Conservation (phyloP, 2,113 vertebrate species). For the Etheostoma spectabile region DNA sequence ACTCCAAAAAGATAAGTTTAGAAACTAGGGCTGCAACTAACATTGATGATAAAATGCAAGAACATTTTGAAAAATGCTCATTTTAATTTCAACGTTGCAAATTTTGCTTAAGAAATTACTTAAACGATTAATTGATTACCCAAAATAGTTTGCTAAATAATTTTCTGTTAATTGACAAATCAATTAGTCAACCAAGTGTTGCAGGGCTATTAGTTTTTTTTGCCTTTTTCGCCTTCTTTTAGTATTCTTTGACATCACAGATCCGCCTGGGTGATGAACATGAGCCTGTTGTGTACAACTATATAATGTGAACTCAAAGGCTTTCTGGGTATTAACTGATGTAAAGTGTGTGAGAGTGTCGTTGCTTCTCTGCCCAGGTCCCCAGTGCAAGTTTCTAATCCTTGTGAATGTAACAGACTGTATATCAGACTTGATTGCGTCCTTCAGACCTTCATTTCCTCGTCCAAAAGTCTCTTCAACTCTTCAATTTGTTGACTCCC, state of each 20-base stretch:
- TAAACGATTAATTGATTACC: not conserved
- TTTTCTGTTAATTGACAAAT: not conserved
- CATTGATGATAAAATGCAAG: no score
- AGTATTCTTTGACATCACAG: not conserved
- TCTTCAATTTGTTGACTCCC: constrained; percentile 68
- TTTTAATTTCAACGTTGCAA: no score
- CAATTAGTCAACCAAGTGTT: not conserved
- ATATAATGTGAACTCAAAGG: no score
- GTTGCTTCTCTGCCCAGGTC: not conserved
- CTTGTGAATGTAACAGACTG: not conserved
- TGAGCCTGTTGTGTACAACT: no score
- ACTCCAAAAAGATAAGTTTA: no score
- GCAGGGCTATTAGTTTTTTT: not conserved
- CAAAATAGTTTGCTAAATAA: not conserved
- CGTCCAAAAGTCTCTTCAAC: constrained; percentile 74
- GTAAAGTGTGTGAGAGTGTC: no score
- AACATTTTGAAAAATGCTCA: no score
- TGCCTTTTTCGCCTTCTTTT: not conserved
- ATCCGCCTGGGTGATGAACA: not conserved
- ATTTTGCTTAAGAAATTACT: not conserved
- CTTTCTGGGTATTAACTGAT: no score
- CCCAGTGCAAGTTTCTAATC: not conserved
- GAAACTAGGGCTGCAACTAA: no score
- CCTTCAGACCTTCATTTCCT: constrained; percentile 64
- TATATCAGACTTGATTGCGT: not conserved